phyloP scores from a whole-genome alignment of 2,888 invertebrate genomes.

The Cosmopolites sordidus region DNA sequence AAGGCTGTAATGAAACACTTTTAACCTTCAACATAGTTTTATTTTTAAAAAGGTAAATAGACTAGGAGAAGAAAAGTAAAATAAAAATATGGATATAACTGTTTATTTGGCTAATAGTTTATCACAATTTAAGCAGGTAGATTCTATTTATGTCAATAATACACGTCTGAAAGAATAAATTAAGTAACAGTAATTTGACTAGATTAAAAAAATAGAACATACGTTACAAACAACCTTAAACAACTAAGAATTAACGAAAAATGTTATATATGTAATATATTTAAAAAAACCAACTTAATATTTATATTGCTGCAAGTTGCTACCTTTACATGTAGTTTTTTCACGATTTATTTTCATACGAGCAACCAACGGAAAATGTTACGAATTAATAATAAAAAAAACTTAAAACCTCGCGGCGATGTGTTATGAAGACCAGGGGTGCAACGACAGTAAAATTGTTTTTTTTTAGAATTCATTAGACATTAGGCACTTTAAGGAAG shows the following conservation, averaged over 20 bases:
- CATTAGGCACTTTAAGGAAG: not conserved
- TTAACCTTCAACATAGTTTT: too few species aligned
- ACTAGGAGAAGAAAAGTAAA: not conserved
- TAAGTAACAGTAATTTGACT: constrained; percentile 38
- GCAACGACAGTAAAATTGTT: not conserved
- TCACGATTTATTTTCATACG: too few species aligned
- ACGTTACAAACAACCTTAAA: constrained; percentile 12
- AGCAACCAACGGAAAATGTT: too few species aligned
- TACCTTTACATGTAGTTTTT: too few species aligned
- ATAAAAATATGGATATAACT: constrained; percentile 6
- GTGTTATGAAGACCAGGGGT: not conserved
- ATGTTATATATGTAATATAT: not conserved
- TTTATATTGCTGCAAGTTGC: not conserved
- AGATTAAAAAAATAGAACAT: constrained; percentile 29
- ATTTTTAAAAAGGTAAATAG: too few species aligned
- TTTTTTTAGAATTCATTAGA: constrained; percentile 1
- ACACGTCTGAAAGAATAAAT: constrained; percentile 16
- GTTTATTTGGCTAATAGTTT: constrained; percentile 30
- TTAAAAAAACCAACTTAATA: not conserved
- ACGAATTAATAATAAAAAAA: too few species aligned
- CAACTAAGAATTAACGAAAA: constrained; percentile 5
- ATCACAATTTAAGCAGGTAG: constrained; percentile 47
- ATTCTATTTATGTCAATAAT: constrained; percentile 17
- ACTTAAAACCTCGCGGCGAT: not conserved
- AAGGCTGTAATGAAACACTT: too few species aligned